A percentile compares a stretch with the other conserved stretches of the same genome.
Conservation (phyloP, 2,888 invertebrate species). For the Tupiocoris notatus region DNA sequence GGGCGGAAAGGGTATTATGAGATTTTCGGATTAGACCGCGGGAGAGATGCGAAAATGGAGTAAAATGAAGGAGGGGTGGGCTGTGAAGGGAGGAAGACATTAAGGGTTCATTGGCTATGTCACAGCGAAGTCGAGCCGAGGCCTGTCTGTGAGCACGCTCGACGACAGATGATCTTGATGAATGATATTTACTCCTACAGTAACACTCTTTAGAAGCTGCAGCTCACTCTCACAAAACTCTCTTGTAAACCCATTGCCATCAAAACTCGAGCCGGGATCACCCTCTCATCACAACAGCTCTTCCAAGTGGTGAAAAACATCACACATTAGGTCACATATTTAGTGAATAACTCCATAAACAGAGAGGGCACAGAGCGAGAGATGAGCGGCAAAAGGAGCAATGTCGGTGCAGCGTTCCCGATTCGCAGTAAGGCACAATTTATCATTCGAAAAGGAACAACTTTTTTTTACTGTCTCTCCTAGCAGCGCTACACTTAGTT, state of each 20-base stretch:
- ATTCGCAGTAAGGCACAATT: conserved; percentile 15
- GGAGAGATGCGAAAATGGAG: neutral
- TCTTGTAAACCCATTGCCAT: neutral
- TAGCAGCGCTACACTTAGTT: neutral
- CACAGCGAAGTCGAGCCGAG: neutral
- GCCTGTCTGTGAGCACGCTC: neutral
- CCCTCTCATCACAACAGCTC: neutral
- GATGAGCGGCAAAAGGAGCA: neutral
- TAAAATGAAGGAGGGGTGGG: neutral
- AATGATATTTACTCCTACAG: conserved; percentile 31
- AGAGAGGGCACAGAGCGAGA: neutral
- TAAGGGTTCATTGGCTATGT: conserved; percentile 31
- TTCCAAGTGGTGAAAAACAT: conserved; percentile 11
- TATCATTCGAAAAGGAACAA: conserved; percentile 17
- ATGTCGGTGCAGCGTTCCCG: conserved; percentile 4
- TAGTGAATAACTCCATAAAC: conserved; percentile 6
- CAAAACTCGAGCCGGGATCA: neutral
- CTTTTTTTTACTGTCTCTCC: neutral
- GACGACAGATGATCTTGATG: conserved; percentile 29
- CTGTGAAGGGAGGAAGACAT: conserved; percentile 22
- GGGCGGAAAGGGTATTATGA: conserved; percentile 14
- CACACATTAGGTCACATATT: conserved; percentile 27
- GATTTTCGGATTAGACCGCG: conserved; percentile 22
- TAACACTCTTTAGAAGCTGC: conserved; percentile 8
- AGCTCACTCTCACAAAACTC: neutral